These are phyloP conservation scores for Gavia stellata DNA, from an alignment of 2,113 vertebrate species.

Conservation along the genomic window DNA sequence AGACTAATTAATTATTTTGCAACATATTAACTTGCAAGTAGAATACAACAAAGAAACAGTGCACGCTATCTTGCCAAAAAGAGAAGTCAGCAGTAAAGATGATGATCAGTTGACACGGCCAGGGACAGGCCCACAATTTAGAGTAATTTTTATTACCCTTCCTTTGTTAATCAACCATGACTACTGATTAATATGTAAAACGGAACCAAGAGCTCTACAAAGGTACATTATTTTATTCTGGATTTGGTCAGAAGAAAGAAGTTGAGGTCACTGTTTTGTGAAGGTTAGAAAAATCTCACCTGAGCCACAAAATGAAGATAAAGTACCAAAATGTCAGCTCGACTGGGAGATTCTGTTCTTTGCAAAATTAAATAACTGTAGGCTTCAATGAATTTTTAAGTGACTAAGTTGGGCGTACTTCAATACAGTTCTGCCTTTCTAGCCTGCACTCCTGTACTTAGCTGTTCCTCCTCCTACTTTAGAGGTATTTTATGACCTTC, in stretches of 20 bases:
- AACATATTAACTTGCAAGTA: background rate
- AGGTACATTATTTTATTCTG: background rate
- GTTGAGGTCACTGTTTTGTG: background rate
- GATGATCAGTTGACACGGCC: background rate
- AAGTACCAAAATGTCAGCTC: background rate
- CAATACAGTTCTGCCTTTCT: background rate
- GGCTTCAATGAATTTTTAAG: conserved; percentile 32
- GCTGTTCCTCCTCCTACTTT: background rate
- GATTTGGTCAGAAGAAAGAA: background rate
- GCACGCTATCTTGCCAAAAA: background rate
- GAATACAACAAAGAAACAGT: background rate
- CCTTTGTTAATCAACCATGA: background rate
- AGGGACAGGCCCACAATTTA: background rate
- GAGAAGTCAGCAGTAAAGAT: background rate
- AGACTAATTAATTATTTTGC: background rate
- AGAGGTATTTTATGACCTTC: background rate
- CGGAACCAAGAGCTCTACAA: background rate
- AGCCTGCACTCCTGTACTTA: background rate
- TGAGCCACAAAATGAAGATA: background rate
- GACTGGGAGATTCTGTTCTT: background rate
- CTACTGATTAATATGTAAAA: background rate
- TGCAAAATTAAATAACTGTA: conserved; percentile 2
- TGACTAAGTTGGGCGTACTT: background rate
- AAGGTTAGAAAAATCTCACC: conserved; percentile 33
- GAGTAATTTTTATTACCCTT: background rate